These are phyloP conservation scores for Microctenopoma steveboyesi DNA, from an alignment of 2,797 vertebrate genomes.

Conservation along the genomic window DNA sequence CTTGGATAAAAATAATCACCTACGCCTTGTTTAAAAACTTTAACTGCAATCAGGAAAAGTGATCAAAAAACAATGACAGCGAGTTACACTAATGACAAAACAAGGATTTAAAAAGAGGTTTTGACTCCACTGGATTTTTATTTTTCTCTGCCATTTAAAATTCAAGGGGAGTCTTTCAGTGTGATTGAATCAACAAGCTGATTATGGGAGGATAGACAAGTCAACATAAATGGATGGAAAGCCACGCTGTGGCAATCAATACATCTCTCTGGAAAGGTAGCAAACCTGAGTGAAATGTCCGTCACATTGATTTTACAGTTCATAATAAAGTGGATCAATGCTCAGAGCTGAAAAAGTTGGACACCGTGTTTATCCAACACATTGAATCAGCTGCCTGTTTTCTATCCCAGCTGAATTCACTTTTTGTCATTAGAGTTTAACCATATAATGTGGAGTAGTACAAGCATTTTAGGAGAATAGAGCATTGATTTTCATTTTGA, in stretches of 20 bases:
- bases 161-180: constrained; percentile 62
- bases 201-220: constrained; percentile 55
- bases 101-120: constrained; percentile 7
- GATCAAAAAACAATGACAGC: constrained; percentile 43
- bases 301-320: constrained; percentile 75
- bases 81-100: constrained; percentile 38
- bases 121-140: constrained; percentile 19
- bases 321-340: constrained; percentile 63
- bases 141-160: constrained; percentile 61
- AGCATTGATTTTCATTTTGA: constrained; percentile 69
- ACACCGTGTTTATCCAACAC: constrained; percentile 55
- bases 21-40: constrained; percentile 55
- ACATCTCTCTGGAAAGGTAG: constrained; percentile 75
- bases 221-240: constrained; percentile 66
- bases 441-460: constrained; percentile 57
- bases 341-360: constrained; percentile 63
- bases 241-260: constrained; percentile 66
- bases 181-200: constrained; percentile 66
- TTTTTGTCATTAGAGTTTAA: constrained; percentile 53
- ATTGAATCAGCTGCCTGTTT: constrained; percentile 72
- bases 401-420: constrained; percentile 52
- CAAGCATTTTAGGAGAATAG: constrained; percentile 53
- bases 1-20: constrained; percentile 77
- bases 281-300: constrained; percentile 82
- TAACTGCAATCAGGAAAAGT: constrained; percentile 47